phyloP scores from a whole-genome alignment of 2,888 invertebrate species.

The Aspidiotus rigidus region DNA sequence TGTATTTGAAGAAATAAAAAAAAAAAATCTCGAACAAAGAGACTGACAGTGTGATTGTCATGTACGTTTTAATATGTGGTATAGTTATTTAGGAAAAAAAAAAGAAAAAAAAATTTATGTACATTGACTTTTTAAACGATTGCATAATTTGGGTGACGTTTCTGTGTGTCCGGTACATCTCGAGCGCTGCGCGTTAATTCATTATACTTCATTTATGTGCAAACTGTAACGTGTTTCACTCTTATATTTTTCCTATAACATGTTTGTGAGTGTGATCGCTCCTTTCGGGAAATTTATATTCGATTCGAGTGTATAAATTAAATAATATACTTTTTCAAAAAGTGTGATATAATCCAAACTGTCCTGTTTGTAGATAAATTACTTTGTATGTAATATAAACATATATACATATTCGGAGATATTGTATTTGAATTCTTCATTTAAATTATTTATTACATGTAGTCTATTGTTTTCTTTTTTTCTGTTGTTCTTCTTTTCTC shows the following conservation, averaged over 20 bases:
- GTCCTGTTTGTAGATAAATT: slow-evolving; percentile 17
- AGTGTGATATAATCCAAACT: slow-evolving; percentile 31
- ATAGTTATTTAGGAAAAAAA: not conserved
- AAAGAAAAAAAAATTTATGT: slow-evolving; percentile 14
- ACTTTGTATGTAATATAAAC: not conserved
- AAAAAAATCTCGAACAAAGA: slow-evolving; percentile 32
- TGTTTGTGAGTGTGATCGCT: slow-evolving; percentile 11
- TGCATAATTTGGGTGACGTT: not conserved
- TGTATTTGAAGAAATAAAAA: slow-evolving; percentile 18
- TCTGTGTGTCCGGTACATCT: not conserved
- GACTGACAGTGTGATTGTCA: slow-evolving; percentile 33
- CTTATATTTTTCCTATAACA: not conserved
- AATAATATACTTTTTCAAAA: slow-evolving; percentile 29
- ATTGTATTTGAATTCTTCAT: too few species aligned
- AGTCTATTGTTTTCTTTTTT: slow-evolving; percentile 30
- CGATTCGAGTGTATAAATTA: slow-evolving; percentile 14
- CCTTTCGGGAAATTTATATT: slow-evolving; percentile 3
- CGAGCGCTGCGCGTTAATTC: not conserved
- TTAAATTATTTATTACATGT: slow-evolving; percentile 25
- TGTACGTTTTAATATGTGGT: slow-evolving; percentile 24
- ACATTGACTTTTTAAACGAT: not conserved
- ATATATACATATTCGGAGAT: too few species aligned
- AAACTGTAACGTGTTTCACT: not conserved
- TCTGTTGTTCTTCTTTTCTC: slow-evolving; percentile 19
- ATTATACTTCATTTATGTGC: not conserved